Conservation (phyloP, 2,113 vertebrate genomes). For the Mystacornis crossleyi region DNA sequence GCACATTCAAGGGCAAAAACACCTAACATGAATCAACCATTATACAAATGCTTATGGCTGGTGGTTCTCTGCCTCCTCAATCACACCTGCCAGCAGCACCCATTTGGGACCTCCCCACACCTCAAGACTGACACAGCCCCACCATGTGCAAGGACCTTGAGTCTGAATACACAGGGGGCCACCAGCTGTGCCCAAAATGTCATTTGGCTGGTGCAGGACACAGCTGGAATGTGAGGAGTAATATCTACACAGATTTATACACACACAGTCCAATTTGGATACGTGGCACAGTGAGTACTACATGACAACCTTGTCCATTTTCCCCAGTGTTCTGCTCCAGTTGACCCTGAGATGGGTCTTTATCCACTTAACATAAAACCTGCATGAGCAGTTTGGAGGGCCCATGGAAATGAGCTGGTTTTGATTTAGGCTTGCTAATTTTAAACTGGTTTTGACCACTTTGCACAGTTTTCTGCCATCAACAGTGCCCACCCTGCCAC, state of each 20-base stretch:
- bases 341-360: neutral
- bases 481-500: neutral
- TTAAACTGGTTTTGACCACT: neutral
- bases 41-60: accelerated
- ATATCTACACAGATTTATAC: neutral
- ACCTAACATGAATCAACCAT: neutral
- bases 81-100: neutral
- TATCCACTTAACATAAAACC: neutral
- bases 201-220: neutral
- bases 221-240: accelerated
- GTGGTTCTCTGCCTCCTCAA: neutral
- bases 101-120: accelerated
- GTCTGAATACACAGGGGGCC: neutral
- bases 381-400: neutral
- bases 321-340: accelerated
- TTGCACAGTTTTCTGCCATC: neutral
- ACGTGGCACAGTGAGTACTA: accelerated
- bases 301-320: neutral
- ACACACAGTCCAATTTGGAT: accelerated
- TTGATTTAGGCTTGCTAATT: neutral
- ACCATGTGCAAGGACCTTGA: accelerated
- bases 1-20: neutral
- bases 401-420: neutral
- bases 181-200: neutral
- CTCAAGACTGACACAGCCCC: neutral